These are phyloP conservation scores for Silvanus unidentatus DNA, from an alignment of 2,888 invertebrate genomes.

Conservation along the genomic window DNA sequence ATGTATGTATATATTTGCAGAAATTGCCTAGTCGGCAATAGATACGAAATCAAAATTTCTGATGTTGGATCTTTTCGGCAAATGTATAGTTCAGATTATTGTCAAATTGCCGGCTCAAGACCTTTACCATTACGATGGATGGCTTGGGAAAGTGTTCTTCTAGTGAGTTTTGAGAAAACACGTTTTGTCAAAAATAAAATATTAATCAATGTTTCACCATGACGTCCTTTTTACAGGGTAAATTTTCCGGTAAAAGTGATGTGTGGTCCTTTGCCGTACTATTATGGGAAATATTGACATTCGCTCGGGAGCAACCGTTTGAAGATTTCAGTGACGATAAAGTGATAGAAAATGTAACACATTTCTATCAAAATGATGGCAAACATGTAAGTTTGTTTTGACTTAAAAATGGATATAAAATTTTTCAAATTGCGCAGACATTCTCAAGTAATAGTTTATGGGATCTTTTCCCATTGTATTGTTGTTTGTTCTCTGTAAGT, in stretches of 20 bases:
- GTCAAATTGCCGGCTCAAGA: conserved; percentile 64
- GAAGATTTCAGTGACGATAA: conserved; percentile 72
- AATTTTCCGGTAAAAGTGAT: conserved; percentile 77
- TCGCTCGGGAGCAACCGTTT: conserved; percentile 77
- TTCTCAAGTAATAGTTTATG: too few relatives aligned
- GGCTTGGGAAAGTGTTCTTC: conserved; percentile 78
- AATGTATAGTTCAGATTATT: conserved; percentile 72
- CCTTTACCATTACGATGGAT: conserved; percentile 79
- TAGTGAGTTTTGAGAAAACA: conserved; percentile 55
- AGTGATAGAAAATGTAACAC: conserved; percentile 76
- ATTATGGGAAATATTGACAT: conserved; percentile 80
- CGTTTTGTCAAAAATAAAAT: background rate
- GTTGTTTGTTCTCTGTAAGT: too few relatives aligned
- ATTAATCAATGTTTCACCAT: conserved; percentile 1
- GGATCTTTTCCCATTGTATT: too few relatives aligned
- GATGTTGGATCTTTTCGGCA: conserved; percentile 68
- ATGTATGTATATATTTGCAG: conserved; percentile 46
- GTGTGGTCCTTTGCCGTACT: conserved; percentile 87
- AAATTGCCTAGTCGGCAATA: conserved; percentile 76
- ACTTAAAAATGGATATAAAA: background rate
- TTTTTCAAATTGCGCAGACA: too few relatives aligned
- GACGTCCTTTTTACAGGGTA: conserved; percentile 53
- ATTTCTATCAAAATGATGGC: conserved; percentile 68
- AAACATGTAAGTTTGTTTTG: conserved; percentile 57
- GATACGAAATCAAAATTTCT: conserved; percentile 66